phyloP scores from a whole-genome alignment of 1,140 invertebrate genomes.

The Diabrotica undecimpunctata region DNA sequence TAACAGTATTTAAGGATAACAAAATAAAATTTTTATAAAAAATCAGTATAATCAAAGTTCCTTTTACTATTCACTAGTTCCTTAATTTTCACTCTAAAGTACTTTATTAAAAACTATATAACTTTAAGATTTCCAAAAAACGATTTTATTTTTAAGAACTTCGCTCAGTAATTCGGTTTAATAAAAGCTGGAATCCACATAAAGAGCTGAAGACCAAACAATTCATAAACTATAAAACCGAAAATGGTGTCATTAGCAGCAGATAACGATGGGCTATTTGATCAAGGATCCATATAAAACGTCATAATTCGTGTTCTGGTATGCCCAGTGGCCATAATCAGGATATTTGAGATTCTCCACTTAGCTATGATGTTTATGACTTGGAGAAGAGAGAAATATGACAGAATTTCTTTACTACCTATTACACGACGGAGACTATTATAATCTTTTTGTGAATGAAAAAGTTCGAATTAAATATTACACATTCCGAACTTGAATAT shows the following conservation, averaged over 20 bases:
- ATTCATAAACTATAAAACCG: conserved; percentile 2
- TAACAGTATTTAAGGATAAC: no score
- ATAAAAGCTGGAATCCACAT: neutral
- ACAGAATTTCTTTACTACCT: no score
- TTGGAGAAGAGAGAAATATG: neutral
- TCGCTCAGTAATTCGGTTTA: neutral
- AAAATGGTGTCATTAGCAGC: neutral
- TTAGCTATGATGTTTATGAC: neutral
- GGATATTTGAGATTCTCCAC: conserved; percentile 1
- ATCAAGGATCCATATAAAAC: neutral
- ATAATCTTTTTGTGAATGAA: no score
- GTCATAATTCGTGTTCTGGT: conserved; percentile 2
- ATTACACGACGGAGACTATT: no score
- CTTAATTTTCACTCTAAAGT: no score
- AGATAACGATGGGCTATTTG: neutral
- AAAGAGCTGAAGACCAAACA: neutral
- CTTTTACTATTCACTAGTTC: no score
- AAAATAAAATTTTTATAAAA: no score
- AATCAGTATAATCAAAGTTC: no score
- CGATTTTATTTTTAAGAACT: neutral
- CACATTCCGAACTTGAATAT: no score
- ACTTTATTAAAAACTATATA: no score
- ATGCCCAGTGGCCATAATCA: conserved; percentile 1
- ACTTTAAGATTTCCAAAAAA: neutral
- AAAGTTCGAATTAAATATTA: no score